Evolutionary conservation across 53 echinoderm and acorn worm species (phyloP), one percentile per base, ranked within the genome.

Genomic region (Holothuria leucospilota): DNA sequence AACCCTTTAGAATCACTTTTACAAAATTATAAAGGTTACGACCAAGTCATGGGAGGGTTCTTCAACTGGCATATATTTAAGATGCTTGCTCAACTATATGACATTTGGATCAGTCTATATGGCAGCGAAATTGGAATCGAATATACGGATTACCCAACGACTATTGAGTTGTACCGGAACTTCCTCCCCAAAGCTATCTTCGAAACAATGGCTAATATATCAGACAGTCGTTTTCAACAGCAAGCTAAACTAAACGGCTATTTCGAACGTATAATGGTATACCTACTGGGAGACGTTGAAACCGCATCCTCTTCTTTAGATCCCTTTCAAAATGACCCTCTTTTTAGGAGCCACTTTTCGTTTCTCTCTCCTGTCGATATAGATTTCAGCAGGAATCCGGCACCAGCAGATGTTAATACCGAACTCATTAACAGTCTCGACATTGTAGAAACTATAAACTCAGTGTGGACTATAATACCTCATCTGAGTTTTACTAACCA

Each of bases 41-140:
- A 51, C 9, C 75, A 49, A 21, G 75, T 75, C 8, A 75, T 28
- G n/a, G 75, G 75, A 13, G 75, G 51, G 13, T 51, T 52, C 10
- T 53, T 75, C 27, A 24, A 75, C 23, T 75, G 75, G 75, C 75
- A 75, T 49, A 16, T 75, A n/a, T 75, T 49, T 24, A 49, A 51
- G 23, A 75, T 75, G 75, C 75, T 75, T 12, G 39, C 75, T 2
- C 51, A 75, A 21, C 52, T 75, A 25, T 13, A 75, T 26, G 49
- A 49, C 34, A 4, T 75, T 26, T 75, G 75, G 75, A 26, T 26
- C 25, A 51, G 28, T 49, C 2, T 49, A 5, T 24, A 23, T 25
- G 52, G 75, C 10, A 25, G 39, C 13, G 39, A n/a, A 26, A 24
- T 2, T 75, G n/a, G 15, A 26, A 25, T 28, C 21, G 24, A 8